These are phyloP conservation scores for Luidia sarsii DNA, from an alignment of 53 echinoderm and acorn worm species.

Conservation along the genomic window DNA sequence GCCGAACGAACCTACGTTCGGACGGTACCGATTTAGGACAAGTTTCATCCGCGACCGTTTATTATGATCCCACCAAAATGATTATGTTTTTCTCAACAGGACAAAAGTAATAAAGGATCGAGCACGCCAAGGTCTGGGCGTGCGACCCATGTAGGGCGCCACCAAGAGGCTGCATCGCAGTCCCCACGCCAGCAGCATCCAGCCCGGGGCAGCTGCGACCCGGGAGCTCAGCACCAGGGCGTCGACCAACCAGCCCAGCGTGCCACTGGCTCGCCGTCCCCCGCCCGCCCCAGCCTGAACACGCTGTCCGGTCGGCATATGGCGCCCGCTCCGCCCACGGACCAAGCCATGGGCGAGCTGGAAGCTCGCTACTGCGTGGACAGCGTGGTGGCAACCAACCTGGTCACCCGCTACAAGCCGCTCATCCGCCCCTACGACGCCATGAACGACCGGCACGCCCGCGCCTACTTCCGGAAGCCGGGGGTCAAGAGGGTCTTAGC, in stretches of 20 bases:
- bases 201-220: background rate
- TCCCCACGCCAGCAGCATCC: background rate
- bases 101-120: background rate
- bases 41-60: no score
- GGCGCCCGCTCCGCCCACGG: constrained; percentile 51
- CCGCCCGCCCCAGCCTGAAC: constrained; percentile 7
- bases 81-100: background rate
- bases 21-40: no score
- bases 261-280: background rate
- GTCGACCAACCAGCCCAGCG: background rate
- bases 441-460: constrained; percentile 60
- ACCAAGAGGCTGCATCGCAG: background rate
- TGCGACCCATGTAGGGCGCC: background rate
- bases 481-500: constrained; percentile 59
- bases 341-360: constrained; percentile 33
- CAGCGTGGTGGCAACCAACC: constrained; percentile 73
- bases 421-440: constrained; percentile 63
- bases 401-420: constrained; percentile 70
- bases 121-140: background rate
- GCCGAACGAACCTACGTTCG: no score
- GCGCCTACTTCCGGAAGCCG: constrained; percentile 59
- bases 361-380: constrained; percentile 62
- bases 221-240: no score
- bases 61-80: no score
- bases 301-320: constrained; percentile 67